Evolutionary conservation across 2,888 invertebrate genomes (phyloP), one percentile per base, ranked within the genome.

Genomic region (Dolichomitus sp.): DNA sequence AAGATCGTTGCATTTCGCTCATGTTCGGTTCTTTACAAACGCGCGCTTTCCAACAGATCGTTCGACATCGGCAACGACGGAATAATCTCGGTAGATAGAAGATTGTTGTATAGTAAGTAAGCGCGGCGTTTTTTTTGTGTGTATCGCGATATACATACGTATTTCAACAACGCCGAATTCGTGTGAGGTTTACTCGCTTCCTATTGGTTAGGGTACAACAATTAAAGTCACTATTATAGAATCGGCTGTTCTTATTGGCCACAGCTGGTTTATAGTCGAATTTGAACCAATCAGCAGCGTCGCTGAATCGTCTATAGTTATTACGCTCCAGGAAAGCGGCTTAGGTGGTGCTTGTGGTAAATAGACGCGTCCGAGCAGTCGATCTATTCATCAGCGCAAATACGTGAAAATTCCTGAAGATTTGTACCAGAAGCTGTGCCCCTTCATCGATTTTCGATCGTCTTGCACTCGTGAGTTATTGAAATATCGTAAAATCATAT

Each of bases 71-170:
- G 33, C n/a, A 30, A 45, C n/a, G 7, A n/a, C 42, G 14, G 48
- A 68, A 50, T 48, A 68, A 68, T 68, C 66, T 68, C 17, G 48
- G 5, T 17, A 68, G 66, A 68, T 68, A 45, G 30, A 68, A 59
- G 57, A 72, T 59, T 72, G 40, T 45, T 27, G 17, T 57, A 27
- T 14, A 6, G 9, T 9, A 6, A 1, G 19, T 37, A 11, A n/a
- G 12, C 14, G 30, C 30, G 19, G 14, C n/a, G 17, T 52, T 50
- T 69, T 19, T 4, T 3, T 19, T 69, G 2, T 37, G 37, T 37
- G 7, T 9, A 37, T 1, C 4, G 33, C 33, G 6, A 6, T 33
- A 33, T 33, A 33, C 0, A 33, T 6, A 33, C 4, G 4, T 33
- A 33, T 33, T 23, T 23, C 23, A 23, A 23, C 4, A 6, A 33